A percentile compares a stretch with the other conserved stretches of the same genome.
Evolutionary conservation across 2,888 invertebrate genomes (phyloP).

Genomic region (Lasius fuliginosus): DNA sequence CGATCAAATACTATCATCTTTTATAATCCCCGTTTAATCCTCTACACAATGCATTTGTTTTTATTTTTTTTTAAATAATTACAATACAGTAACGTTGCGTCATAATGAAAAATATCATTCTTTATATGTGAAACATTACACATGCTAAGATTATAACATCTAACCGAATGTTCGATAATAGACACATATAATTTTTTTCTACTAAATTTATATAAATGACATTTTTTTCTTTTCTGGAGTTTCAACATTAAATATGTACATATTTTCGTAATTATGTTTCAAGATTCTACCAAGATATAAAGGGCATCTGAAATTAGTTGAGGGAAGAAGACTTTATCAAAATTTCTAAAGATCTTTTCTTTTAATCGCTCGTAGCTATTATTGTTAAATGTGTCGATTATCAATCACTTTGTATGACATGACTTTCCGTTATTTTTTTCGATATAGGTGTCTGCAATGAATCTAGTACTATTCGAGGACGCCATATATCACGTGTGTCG

Average conservation of each 20-base stretch:
- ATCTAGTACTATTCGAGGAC: conserved; percentile 97
- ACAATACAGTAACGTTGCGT: neutral
- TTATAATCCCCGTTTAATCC: neutral
- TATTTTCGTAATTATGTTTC: no score
- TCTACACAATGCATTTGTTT: neutral
- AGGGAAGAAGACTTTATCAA: no score
- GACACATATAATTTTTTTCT: neutral
- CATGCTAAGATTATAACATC: neutral
- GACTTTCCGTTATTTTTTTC: neutral
- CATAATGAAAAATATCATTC: neutral
- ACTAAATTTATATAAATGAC: neutral
- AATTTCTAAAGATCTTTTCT: neutral
- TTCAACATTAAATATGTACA: no score
- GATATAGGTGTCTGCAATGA: conserved; percentile 92
- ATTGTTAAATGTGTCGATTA: neutral
- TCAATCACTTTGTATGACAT: neutral
- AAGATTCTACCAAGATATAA: no score
- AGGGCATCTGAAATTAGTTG: no score
- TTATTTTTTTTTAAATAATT: conserved; percentile 18
- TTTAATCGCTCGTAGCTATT: neutral
- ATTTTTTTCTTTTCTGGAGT: neutral
- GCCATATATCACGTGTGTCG: conserved; percentile 97
- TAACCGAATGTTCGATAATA: neutral
- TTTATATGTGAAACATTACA: neutral
- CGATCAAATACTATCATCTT: neutral